A percentile compares a stretch with the other conserved stretches of the same genome.
Evolutionary conservation across 2,797 vertebrate genomes (phyloP).

Genomic region (Nyctalus aviator): DNA sequence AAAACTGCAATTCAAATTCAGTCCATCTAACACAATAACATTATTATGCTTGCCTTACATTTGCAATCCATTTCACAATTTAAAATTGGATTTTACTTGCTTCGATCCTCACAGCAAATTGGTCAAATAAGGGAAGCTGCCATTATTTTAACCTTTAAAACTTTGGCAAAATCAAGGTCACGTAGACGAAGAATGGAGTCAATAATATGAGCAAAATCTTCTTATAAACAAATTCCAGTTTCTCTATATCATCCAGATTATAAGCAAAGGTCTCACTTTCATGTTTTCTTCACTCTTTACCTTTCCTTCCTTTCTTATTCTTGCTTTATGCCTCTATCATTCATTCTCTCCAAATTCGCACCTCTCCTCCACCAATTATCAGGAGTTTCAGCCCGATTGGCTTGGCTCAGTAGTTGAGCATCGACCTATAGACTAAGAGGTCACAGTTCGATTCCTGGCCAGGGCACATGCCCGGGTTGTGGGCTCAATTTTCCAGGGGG

Average conservation of each 20-base stretch:
- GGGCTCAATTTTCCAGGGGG: too few relatives aligned
- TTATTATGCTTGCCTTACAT: neutral
- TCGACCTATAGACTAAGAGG: too few relatives aligned
- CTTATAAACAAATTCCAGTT: neutral
- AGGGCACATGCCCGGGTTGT: too few relatives aligned
- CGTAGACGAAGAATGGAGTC: neutral
- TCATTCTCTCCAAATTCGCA: neutral
- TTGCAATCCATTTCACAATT: neutral
- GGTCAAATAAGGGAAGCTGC: neutral
- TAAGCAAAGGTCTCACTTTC: neutral
- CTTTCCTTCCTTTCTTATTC: neutral
- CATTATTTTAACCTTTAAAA: neutral
- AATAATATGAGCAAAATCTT: neutral
- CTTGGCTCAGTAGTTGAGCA: too few relatives aligned
- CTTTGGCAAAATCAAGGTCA: neutral
- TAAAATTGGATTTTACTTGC: neutral
- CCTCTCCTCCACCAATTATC: neutral
- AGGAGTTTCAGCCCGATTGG: neutral
- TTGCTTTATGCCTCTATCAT: neutral
- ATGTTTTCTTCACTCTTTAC: neutral
- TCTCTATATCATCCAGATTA: neutral
- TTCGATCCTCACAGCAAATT: neutral
- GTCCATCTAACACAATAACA: neutral
- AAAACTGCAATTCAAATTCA: conserved; percentile 19
- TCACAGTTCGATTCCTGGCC: too few relatives aligned